Base-by-base conservation (phyloP, 2,797 vertebrate species). In the Pseudochirops corinnae region DNA sequence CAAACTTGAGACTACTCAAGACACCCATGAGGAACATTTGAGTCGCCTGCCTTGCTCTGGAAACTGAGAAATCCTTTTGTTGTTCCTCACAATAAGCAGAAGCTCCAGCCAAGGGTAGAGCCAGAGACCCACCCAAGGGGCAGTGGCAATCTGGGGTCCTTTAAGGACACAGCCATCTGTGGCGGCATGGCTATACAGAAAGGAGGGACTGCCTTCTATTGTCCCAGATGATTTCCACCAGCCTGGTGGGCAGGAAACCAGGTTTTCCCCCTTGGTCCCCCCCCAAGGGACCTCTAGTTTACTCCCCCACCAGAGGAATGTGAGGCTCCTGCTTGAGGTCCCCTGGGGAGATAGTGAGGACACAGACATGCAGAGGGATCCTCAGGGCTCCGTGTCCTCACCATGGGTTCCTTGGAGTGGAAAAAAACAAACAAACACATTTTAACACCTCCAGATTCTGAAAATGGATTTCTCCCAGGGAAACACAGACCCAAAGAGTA, bases 401-500 rank as follows among this genome's bases (percentile, higher is more conserved):
- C 94, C 95, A 96, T 97, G 98, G 97, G 95, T 96, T 97, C 97
- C 96, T 94, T 67, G 95, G 95, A 97, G 95, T 97, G 97, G 96
- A 96, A 94, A 97, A 96, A 96, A 96, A 87, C 74, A 87, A 87
- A 87, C 74, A 97, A 97, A 97, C 97, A 97, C 96, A 97, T 98
- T 97, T 97, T 96, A 96, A 98, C 98, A 97, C 98, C 97, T 98
- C 97, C 97, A 95, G 96, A 98, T 98, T 98, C 98, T 98, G 97
- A 98, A 98, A 98, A 98, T 98, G 98, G 98, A 97, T 97, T 96
- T 97, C 98, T 98, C 98, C 98, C 97, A 97, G 98, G 97, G 97
- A 98, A 96, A 97, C 97, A 97, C 96, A 98, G 97, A 97, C 97
- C 95, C 90, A 28, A 91, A 91, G 97, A 97, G 97, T 82, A 16